Conservation (phyloP, 2,888 invertebrate species). For the Micropterix aruncella region DNA sequence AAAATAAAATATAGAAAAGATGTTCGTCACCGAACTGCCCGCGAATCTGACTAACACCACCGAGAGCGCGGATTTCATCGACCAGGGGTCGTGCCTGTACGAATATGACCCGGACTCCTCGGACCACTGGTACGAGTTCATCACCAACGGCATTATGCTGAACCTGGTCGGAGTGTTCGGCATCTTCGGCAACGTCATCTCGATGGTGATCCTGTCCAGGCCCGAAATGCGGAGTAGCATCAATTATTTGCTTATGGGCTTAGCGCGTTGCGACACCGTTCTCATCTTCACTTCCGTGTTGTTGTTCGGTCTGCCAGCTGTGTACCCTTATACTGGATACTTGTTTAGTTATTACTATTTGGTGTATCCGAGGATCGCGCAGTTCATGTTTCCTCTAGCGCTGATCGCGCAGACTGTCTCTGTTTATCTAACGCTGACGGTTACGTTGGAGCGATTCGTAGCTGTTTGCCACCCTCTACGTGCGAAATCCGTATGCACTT, state of each 20-base stretch:
- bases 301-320: conserved; percentile 76
- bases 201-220: conserved; percentile 79
- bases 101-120: conserved; percentile 1
- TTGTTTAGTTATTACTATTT: conserved; percentile 66
- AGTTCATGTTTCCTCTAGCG: conserved; percentile 69
- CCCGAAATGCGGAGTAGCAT: conserved; percentile 95
- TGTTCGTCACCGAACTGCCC: too few relatives aligned
- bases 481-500: conserved; percentile 83
- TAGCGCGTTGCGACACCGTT: conserved; percentile 87
- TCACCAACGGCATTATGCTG: conserved; percentile 68
- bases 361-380: conserved; percentile 68
- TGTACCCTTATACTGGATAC: conserved; percentile 68
- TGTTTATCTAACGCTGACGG: conserved; percentile 80
- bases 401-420: conserved; percentile 86
- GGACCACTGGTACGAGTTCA: conserved; percentile 57
- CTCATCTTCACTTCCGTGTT: conserved; percentile 75
- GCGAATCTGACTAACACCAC: too few relatives aligned
- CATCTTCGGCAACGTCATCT: conserved; percentile 78
- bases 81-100: background rate
- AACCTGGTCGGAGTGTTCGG: conserved; percentile 73
- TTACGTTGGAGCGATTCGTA: conserved; percentile 88
- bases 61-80: too few relatives aligned
- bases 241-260: conserved; percentile 84
- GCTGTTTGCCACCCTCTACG: conserved; percentile 84
- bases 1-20: too few relatives aligned